phyloP scores from a whole-genome alignment of 2,797 vertebrate genomes.

The Echeneis naucrates region DNA sequence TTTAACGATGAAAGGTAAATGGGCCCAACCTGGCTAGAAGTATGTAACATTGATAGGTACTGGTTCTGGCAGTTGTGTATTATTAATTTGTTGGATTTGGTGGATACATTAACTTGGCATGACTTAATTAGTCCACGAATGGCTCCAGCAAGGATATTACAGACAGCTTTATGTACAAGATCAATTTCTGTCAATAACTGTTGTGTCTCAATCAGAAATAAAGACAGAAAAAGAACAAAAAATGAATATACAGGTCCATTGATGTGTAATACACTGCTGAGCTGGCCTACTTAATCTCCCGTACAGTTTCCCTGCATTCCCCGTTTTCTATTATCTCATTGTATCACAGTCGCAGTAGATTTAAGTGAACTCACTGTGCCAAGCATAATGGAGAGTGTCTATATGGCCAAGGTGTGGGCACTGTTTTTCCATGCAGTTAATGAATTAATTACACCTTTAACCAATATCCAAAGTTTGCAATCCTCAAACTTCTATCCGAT shows the following conservation, averaged over 20 bases:
- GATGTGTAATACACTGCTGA: slow-evolving; percentile 25
- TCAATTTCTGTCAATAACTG: slow-evolving; percentile 12
- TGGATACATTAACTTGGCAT: slow-evolving; percentile 13
- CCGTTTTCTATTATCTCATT: background rate
- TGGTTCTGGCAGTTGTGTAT: slow-evolving; percentile 2
- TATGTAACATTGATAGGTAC: slow-evolving; percentile 6
- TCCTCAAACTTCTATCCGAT: slow-evolving; percentile 18
- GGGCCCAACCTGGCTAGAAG: background rate
- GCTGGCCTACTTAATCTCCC: slow-evolving; percentile 35
- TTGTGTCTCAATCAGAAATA: slow-evolving; percentile 22
- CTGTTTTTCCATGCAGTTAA: background rate
- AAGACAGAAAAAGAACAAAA: slow-evolving; percentile 14
- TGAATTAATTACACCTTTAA: background rate
- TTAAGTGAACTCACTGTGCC: slow-evolving; percentile 5
- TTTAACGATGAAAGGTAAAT: slow-evolving; percentile 3
- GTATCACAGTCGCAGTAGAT: background rate
- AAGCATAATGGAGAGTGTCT: background rate
- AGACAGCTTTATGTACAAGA: slow-evolving; percentile 19
- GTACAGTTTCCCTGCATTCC: slow-evolving; percentile 8
- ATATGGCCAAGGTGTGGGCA: background rate
- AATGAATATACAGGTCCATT: slow-evolving; percentile 16
- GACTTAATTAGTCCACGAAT: slow-evolving; percentile 15
- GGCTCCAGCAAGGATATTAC: slow-evolving; percentile 13
- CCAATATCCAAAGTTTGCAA: background rate
- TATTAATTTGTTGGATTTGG: slow-evolving; percentile 44